phyloP scores from a whole-genome alignment of 1,140 invertebrate genomes.

The Musca vetustissima region DNA sequence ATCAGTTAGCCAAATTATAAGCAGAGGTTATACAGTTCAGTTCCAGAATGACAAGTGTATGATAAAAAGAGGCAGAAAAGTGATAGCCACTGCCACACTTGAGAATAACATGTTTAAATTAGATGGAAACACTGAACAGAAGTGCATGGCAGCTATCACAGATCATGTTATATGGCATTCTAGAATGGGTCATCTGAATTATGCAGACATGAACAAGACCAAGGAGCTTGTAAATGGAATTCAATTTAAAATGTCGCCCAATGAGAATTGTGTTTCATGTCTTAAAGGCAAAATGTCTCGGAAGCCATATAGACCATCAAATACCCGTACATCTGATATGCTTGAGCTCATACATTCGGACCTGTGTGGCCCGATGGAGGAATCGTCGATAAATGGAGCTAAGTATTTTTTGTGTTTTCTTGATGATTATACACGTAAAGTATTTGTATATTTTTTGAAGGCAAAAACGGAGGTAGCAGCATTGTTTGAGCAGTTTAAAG shows the following conservation, averaged over 20 bases:
- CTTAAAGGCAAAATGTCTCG: neutral
- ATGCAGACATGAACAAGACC: neutral
- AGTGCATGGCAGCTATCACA: neutral
- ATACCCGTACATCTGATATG: neutral
- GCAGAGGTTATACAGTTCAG: neutral
- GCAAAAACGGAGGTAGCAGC: conserved; percentile 33
- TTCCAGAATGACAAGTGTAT: neutral
- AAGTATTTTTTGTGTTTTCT: conserved; percentile 50
- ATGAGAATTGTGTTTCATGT: neutral
- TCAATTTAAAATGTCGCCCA: neutral
- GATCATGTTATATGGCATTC: neutral
- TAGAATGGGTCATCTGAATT: neutral
- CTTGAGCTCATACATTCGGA: conserved; percentile 11
- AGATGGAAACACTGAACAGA: neutral
- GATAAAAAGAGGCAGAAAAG: neutral
- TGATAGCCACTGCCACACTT: neutral
- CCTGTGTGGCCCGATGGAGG: conserved; percentile 19
- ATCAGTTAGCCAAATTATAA: neutral
- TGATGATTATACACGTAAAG: conserved; percentile 45
- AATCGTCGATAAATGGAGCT: conserved; percentile 37
- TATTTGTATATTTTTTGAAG: conserved; percentile 24
- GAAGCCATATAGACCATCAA: neutral
- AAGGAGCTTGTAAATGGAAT: neutral
- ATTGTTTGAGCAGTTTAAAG: conserved; percentile 10
- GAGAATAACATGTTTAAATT: neutral